Evolutionary conservation across 1,140 invertebrate genomes (phyloP).

Genomic region (Reticulitermes speratus): DNA sequence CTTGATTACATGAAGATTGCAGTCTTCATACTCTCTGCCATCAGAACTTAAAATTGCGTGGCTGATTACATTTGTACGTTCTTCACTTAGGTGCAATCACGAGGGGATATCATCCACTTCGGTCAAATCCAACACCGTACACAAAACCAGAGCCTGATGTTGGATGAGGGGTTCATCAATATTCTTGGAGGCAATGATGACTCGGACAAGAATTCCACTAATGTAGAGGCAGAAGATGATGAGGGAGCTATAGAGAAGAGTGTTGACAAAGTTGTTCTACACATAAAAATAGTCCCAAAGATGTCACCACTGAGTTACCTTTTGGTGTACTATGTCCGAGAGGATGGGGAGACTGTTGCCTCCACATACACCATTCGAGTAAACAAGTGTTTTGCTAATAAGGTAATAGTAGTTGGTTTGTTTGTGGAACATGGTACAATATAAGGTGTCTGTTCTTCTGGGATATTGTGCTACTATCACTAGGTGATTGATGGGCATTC

Average conservation of each 20-base stretch:
- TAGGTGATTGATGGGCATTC: too few relatives aligned
- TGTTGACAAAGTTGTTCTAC: neutral
- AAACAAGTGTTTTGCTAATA: conserved; percentile 59
- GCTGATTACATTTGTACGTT: neutral
- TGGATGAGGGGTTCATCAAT: conserved; percentile 20
- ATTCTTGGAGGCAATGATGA: conserved; percentile 9
- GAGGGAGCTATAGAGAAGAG: neutral
- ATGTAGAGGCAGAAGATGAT: neutral
- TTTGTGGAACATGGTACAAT: too few relatives aligned
- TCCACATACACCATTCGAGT: conserved; percentile 52
- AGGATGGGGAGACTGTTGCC: conserved; percentile 68
- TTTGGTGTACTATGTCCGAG: conserved; percentile 73
- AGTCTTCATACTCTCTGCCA: too few relatives aligned
- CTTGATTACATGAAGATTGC: too few relatives aligned
- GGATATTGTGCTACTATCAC: too few relatives aligned
- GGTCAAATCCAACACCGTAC: conserved; percentile 20
- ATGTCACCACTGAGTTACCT: conserved; percentile 74
- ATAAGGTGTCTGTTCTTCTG: too few relatives aligned
- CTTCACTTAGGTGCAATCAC: conserved; percentile 25
- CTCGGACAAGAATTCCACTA: neutral
- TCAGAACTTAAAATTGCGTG: too few relatives aligned
- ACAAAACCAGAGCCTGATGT: neutral
- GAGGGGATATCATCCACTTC: conserved; percentile 27
- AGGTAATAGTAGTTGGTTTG: conserved; percentile 44
- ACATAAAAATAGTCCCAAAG: conserved; percentile 57